Conservation (phyloP, 2,797 vertebrate species). For the Tragopan temminckii region DNA sequence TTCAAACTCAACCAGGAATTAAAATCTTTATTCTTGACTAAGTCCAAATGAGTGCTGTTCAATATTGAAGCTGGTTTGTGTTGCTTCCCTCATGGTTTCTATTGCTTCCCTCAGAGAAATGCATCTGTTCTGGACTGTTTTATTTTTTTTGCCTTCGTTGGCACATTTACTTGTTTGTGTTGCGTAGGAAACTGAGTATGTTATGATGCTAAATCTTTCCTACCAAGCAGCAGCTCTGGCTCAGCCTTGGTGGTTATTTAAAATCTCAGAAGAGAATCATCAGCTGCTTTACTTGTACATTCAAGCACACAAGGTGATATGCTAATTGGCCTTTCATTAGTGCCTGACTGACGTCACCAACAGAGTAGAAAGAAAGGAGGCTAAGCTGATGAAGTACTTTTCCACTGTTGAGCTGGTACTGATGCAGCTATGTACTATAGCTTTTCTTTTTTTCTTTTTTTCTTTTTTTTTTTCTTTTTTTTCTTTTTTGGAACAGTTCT, state of each 20-base stretch:
- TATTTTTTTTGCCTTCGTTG: neutral
- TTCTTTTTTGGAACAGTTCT: slow-evolving; percentile 33
- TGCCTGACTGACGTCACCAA: slow-evolving; percentile 50
- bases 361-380: slow-evolving; percentile 9
- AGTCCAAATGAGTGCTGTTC: neutral
- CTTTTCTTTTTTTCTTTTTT: neutral
- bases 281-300: slow-evolving; percentile 43
- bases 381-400: slow-evolving; percentile 62
- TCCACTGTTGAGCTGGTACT: slow-evolving; percentile 47
- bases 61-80: neutral
- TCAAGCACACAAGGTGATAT: slow-evolving; percentile 60
- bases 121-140: neutral
- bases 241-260: slow-evolving; percentile 47
- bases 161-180: slow-evolving; percentile 36
- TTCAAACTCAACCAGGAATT: neutral
- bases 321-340: slow-evolving; percentile 68
- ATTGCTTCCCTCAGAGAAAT: slow-evolving; percentile 31
- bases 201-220: slow-evolving; percentile 52
- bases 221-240: slow-evolving; percentile 45
- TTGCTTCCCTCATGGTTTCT: neutral
- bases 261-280: slow-evolving; percentile 49
- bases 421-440: slow-evolving; percentile 14
- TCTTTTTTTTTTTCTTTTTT: neutral
- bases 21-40: neutral
- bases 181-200: slow-evolving; percentile 4